Conservation (phyloP, 2,888 invertebrate species). For the Dynastes grantii region DNA sequence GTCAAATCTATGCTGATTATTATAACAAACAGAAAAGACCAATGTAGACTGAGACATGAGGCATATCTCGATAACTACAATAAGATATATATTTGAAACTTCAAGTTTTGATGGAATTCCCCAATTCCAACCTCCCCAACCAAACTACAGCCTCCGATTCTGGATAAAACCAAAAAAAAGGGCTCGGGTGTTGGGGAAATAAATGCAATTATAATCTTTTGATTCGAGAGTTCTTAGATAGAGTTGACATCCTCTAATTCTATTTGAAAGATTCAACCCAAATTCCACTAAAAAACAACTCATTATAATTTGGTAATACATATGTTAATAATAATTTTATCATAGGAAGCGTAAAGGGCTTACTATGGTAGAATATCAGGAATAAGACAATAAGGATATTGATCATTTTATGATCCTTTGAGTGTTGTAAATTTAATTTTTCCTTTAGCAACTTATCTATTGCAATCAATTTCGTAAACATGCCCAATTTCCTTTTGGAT, state of each 20-base stretch:
- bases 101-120: background rate
- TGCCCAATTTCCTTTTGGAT: background rate
- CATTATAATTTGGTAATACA: no score
- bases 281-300: background rate
- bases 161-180: slow-evolving; percentile 20
- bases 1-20: background rate
- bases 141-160: background rate
- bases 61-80: background rate
- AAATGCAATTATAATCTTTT: background rate
- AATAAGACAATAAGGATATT: background rate
- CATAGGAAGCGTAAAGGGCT: background rate
- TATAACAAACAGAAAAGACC: slow-evolving; percentile 2
- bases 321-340: no score
- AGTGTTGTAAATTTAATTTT: background rate
- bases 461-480: background rate
- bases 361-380: background rate
- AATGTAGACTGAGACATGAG: background rate
- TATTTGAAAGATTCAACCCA: background rate
- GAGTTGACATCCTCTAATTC: background rate
- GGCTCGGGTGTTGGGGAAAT: background rate
- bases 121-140: background rate
- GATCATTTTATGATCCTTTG: background rate
- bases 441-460: background rate
- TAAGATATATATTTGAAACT: background rate
- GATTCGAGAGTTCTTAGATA: background rate